These are phyloP conservation scores for Zaprionus lineosus DNA, from an alignment of 2,888 invertebrate genomes.

Conservation along the genomic window DNA sequence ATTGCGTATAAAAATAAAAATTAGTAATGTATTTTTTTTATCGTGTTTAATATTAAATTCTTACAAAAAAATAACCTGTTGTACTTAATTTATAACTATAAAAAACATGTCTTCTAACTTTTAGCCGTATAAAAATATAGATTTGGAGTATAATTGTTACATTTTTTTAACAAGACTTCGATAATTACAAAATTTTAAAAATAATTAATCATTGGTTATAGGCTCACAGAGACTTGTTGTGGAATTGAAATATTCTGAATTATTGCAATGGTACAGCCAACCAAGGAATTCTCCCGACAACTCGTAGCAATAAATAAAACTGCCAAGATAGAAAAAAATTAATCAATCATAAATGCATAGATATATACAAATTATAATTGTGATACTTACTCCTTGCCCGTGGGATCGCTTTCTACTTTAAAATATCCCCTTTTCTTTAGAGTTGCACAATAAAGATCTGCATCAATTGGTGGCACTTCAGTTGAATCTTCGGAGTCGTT, in stretches of 20 bases:
- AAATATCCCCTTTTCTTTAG: slow-evolving; percentile 45
- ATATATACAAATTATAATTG: not conserved
- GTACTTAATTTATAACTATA: not conserved
- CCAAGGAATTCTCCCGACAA: slow-evolving; percentile 54
- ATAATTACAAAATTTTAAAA: no score
- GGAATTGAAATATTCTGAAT: slow-evolving; percentile 46
- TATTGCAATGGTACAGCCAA: slow-evolving; percentile 45
- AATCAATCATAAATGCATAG: not conserved
- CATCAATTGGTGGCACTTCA: slow-evolving; percentile 14
- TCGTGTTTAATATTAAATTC: not conserved
- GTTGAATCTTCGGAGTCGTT: slow-evolving; percentile 10
- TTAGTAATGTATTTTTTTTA: no score
- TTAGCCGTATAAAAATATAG: not conserved
- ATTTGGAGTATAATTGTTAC: not conserved
- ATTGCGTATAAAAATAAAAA: no score
- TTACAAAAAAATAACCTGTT: not conserved
- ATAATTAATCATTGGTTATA: not conserved
- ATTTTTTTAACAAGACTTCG: not conserved
- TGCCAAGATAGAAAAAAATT: no score
- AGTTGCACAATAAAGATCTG: slow-evolving; percentile 34
- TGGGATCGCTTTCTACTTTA: slow-evolving; percentile 46
- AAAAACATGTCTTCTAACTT: not conserved
- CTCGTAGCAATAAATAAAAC: slow-evolving; percentile 50
- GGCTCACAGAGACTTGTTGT: slow-evolving; percentile 19
- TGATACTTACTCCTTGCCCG: slow-evolving; percentile 55